Evolutionary conservation across 1,140 invertebrate species (phyloP).

Genomic region (Drosophila murphyi): DNA sequence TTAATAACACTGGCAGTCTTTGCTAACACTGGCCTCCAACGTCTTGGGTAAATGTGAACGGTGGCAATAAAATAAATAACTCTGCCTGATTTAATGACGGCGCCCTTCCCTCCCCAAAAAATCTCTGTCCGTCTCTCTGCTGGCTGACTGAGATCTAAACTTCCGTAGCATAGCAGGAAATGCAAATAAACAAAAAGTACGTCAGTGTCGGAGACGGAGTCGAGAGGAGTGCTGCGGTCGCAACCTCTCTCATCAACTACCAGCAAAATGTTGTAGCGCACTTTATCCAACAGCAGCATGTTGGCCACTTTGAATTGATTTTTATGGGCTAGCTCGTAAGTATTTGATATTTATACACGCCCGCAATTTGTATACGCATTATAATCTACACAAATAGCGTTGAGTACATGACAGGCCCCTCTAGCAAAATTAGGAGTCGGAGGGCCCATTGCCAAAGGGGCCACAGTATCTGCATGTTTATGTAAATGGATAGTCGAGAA

Average conservation of each 20-base stretch:
- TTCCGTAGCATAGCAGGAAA: conserved; percentile 74
- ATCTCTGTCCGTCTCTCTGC: conserved; percentile 2
- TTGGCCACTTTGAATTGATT: conserved; percentile 72
- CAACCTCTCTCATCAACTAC: conserved; percentile 4
- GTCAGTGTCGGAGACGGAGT: conserved; percentile 9
- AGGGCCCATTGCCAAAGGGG: not conserved
- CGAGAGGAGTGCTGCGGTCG: not conserved
- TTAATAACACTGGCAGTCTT: conserved; percentile 5
- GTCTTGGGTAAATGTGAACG: conserved; percentile 23
- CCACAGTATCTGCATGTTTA: conserved; percentile 32
- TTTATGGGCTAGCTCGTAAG: conserved; percentile 74
- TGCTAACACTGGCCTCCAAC: conserved; percentile 5
- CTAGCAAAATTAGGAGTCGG: not conserved
- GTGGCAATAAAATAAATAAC: conserved; percentile 49
- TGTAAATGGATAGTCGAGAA: conserved; percentile 31
- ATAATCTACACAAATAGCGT: conserved; percentile 50
- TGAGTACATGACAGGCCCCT: conserved; percentile 37
- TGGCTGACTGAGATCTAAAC: conserved; percentile 67
- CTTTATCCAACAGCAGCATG: conserved; percentile 24
- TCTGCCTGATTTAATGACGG: conserved; percentile 33
- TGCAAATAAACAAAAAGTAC: conserved; percentile 77
- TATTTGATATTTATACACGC: conserved; percentile 78
- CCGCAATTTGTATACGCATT: conserved; percentile 56
- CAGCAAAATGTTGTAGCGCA: not conserved
- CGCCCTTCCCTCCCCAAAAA: not conserved